A percentile compares a stretch with the other conserved stretches of the same genome.
Evolutionary conservation across 2,797 vertebrate species (phyloP).

Genomic region (Antennarius maculatus): DNA sequence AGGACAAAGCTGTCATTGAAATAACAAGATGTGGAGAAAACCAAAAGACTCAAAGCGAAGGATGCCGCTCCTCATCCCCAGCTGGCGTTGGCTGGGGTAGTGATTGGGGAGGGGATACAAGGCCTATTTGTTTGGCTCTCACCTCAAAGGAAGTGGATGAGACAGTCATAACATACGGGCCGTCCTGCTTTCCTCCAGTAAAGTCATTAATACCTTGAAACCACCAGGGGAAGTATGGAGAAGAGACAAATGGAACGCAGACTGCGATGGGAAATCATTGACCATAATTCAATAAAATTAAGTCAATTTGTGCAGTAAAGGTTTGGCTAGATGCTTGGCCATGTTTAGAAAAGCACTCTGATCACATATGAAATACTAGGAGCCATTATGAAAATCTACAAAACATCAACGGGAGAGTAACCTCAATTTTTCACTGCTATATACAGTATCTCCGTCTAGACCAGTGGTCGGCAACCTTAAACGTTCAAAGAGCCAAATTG

Average conservation of each 20-base stretch:
- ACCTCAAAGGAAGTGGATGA: slow-evolving; percentile 64
- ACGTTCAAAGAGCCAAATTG: too few species aligned
- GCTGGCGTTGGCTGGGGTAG: slow-evolving; percentile 55
- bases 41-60: slow-evolving; percentile 26
- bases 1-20: slow-evolving; percentile 70
- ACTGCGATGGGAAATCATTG: slow-evolving; percentile 31
- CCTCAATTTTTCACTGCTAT: slow-evolving; percentile 29
- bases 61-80: slow-evolving; percentile 59
- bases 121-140: slow-evolving; percentile 79
- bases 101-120: slow-evolving; percentile 69
- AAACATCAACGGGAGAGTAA: slow-evolving; percentile 27
- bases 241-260: slow-evolving; percentile 22
- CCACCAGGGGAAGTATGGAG: slow-evolving; percentile 18
- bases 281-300: slow-evolving; percentile 49
- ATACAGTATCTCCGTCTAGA: slow-evolving; percentile 37
- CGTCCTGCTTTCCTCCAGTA: slow-evolving; percentile 19
- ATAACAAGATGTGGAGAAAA: slow-evolving; percentile 24
- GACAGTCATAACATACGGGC: slow-evolving; percentile 45
- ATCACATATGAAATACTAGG: slow-evolving; percentile 46
- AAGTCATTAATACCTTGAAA: slow-evolving; percentile 29
- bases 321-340: slow-evolving; percentile 34
- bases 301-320: slow-evolving; percentile 36
- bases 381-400: slow-evolving; percentile 22
- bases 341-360: slow-evolving; percentile 30
- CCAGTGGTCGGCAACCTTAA: slow-evolving; percentile 41